These are phyloP conservation scores for Platysteira castanea DNA, from an alignment of 2,113 vertebrate species.

Conservation along the genomic window DNA sequence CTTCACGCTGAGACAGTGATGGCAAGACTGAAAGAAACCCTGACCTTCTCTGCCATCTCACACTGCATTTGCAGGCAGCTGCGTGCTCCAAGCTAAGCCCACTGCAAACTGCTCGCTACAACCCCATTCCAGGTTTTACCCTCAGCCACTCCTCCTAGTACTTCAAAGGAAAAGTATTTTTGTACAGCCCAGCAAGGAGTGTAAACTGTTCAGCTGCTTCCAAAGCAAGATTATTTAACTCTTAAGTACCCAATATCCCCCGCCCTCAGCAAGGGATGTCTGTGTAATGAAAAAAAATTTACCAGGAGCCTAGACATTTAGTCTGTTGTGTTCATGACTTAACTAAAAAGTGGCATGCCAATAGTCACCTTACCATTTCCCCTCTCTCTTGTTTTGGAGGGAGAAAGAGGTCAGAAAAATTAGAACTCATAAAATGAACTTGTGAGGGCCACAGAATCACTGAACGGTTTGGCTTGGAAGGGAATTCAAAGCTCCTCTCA, in stretches of 20 bases:
- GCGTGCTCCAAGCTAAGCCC: background rate
- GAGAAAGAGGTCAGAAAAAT: background rate
- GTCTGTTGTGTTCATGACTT: background rate
- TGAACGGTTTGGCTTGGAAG: background rate
- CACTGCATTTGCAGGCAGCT: background rate
- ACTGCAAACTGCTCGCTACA: background rate
- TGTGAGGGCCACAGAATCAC: background rate
- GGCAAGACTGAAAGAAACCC: background rate
- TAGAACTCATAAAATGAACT: background rate
- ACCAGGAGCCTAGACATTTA: background rate
- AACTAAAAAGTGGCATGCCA: background rate
- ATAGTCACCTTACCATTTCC: background rate
- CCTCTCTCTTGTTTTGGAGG: background rate
- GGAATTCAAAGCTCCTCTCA: background rate
- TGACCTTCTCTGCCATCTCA: background rate
- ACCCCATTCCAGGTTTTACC: conserved; percentile 73
- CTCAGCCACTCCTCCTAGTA: conserved; percentile 63
- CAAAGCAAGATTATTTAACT: conserved; percentile 71
- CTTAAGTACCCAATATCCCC: background rate
- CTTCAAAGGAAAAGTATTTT: conserved; percentile 84
- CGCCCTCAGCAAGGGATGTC: background rate
- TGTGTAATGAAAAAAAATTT: background rate
- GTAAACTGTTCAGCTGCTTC: conserved; percentile 80
- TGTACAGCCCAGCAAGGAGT: conserved; percentile 77
- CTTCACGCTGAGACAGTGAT: background rate